Percentiles rank a stretch among this genome's conserved stretches.
These are phyloP conservation scores for Acromyrmex charruanus DNA, from an alignment of 1,140 invertebrate species.

Conservation along the genomic window DNA sequence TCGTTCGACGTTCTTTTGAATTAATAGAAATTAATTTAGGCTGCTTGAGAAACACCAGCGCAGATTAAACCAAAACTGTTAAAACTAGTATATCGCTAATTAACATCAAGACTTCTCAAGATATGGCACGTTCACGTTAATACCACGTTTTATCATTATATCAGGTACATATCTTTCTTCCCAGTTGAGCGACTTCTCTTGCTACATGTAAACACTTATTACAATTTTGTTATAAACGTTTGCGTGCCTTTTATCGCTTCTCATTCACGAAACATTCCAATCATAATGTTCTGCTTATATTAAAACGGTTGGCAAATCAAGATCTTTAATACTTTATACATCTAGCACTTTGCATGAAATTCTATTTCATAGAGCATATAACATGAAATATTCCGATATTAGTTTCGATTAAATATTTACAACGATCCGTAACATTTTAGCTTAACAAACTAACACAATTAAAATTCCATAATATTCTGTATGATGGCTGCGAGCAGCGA, in stretches of 20 bases:
- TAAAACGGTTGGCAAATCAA: background rate
- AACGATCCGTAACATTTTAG: background rate
- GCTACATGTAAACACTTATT: conserved; percentile 17
- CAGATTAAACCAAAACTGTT: conserved; percentile 72
- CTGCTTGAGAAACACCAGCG: background rate
- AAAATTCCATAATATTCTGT: background rate
- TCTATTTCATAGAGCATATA: background rate
- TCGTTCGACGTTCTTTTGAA: background rate
- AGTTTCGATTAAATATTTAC: conserved; percentile 3
- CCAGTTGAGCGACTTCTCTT: conserved; percentile 31
- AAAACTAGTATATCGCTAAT: conserved; percentile 71
- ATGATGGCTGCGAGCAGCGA: background rate
- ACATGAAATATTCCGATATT: background rate
- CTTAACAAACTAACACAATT: background rate
- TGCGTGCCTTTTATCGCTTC: conserved; percentile 19
- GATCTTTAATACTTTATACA: conserved; percentile 16
- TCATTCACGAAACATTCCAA: background rate
- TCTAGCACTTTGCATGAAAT: conserved; percentile 5
- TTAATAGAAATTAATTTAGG: background rate
- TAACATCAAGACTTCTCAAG: conserved; percentile 57
- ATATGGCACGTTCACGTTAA: conserved; percentile 67
- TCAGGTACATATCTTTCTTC: conserved; percentile 14
- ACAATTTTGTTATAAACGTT: background rate
- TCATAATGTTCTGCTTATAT: conserved; percentile 13
- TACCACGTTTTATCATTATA: conserved; percentile 47